Conservation (phyloP, 2,113 vertebrate species). For the Sceloporus tristichus region DNA sequence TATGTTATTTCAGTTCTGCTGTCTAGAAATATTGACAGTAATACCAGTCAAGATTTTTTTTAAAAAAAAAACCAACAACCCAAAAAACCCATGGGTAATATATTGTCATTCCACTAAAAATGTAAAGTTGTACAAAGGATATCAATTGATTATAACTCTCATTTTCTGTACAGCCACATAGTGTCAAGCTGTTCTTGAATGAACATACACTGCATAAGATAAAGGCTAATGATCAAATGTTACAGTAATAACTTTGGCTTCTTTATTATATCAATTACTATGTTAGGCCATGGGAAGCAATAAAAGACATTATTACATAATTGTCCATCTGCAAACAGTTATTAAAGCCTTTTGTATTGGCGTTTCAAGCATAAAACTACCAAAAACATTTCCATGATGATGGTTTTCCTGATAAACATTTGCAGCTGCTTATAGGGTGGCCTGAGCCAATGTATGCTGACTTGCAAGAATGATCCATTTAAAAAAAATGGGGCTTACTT, state of each 20-base stretch:
- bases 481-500: not conserved
- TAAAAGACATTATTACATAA: slow-evolving; percentile 27
- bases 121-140: slow-evolving; percentile 41
- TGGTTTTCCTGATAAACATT: slow-evolving; percentile 62
- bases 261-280: slow-evolving; percentile 54
- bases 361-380: slow-evolving; percentile 57
- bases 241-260: slow-evolving; percentile 42
- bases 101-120: slow-evolving; percentile 42
- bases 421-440: slow-evolving; percentile 56
- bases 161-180: slow-evolving; percentile 43
- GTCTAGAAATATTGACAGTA: slow-evolving; percentile 30
- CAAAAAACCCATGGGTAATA: slow-evolving; percentile 52
- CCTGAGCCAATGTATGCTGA: no score
- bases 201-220: not conserved
- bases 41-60: slow-evolving; percentile 6
- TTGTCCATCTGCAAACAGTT: slow-evolving; percentile 44
- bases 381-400: slow-evolving; percentile 56
- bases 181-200: slow-evolving; percentile 37
- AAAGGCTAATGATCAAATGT: slow-evolving; percentile 35
- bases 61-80: no score
- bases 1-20: slow-evolving; percentile 33
- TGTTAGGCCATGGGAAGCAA: slow-evolving; percentile 49
- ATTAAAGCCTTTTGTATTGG: slow-evolving; percentile 48
- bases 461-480: slow-evolving; percentile 3
- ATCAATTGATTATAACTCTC: slow-evolving; percentile 58